Evolutionary conservation across 2,888 invertebrate genomes (phyloP), one percentile per base, ranked within the genome.

Genomic region (Yponomeuta cagnagella): DNA sequence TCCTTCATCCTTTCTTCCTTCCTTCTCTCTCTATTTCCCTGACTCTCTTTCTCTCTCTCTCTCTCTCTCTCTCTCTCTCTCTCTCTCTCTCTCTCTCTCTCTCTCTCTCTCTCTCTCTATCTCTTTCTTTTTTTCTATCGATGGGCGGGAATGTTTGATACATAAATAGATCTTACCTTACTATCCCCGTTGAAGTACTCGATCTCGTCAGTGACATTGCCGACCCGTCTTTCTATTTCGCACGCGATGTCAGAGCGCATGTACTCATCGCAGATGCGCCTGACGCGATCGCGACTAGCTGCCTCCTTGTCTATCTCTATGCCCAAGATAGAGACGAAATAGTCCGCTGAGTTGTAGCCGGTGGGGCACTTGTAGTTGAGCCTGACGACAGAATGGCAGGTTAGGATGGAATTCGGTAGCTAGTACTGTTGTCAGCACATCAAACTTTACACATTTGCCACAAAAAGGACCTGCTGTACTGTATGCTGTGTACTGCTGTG

Each of bases 291-390:
- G 2, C 86, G 77, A 52, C 91, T 90, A 65, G 92, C 90, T 71
- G 80, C 78, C 73, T 90, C 92, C 30, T 86, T 89, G 73, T 89
- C 91, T 6, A 80, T 72, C 43, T 92, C 84, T 6, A 93, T 80
- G 1, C 93, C 93, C 10, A 94, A 84, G 1, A 93, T 84, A 48
- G 94, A 93, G 4, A 98, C 95, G 83, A 96, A 97, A 85, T 96
- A 97, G 82, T 98, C 98, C 0, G 97, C 97, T 2, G 96, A 95
- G 85, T 97, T 98, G 91, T 95, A 97, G 43, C 96, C 95, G 31
- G 93, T 80, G 0, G 97, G 97, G 79, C 96, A 95, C 73, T 91
- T 87, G 77, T 93, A 93, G 74, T 94, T 94, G 71, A 96, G 82
- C 70, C 96, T 96, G 77, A 5, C 82, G 70, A 31, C 58, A 58